Conservation (phyloP, 2,797 vertebrate species). For the Hydrocynus forskahlii region DNA sequence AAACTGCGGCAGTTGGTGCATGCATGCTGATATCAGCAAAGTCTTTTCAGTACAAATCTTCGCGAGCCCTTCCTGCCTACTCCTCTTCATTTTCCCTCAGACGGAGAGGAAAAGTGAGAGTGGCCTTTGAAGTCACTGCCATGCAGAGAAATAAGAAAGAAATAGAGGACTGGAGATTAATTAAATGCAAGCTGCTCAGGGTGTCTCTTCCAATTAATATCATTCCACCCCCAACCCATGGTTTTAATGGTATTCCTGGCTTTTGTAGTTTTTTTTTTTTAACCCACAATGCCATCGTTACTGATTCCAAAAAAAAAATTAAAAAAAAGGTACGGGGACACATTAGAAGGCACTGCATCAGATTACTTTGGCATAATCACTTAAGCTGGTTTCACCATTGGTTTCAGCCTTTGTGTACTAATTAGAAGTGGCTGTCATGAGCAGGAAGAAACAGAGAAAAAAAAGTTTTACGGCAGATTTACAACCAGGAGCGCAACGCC, state of each 20-base stretch:
- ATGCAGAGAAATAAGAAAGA: slow-evolving; percentile 9
- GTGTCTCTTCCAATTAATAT: slow-evolving; percentile 45
- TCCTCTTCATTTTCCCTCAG: slow-evolving; percentile 25
- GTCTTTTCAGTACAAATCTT: slow-evolving; percentile 41
- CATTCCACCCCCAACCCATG: slow-evolving; percentile 1
- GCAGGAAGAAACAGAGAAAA: slow-evolving; percentile 9
- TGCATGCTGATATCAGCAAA: slow-evolving; percentile 48
- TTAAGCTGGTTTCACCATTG: slow-evolving; percentile 49
- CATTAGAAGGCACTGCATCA: slow-evolving; percentile 49
- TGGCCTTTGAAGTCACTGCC: slow-evolving; percentile 42
- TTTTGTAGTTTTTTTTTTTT: slow-evolving; percentile 7
- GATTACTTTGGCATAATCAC: slow-evolving; percentile 54
- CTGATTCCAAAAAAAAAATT: slow-evolving; percentile 19
- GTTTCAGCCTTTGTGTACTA: slow-evolving; percentile 47
- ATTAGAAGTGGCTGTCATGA: slow-evolving; percentile 59
- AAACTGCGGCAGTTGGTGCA: slow-evolving; percentile 29
- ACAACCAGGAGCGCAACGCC: slow-evolving; percentile 40
- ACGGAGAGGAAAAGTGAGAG: slow-evolving; percentile 31
- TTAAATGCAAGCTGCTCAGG: slow-evolving; percentile 29
- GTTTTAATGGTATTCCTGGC: slow-evolving; percentile 34
- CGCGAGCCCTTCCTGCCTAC: slow-evolving; percentile 7
- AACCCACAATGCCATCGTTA: slow-evolving; percentile 20
- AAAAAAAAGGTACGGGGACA: slow-evolving; percentile 18
- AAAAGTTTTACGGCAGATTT: slow-evolving; percentile 47
- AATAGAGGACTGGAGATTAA: slow-evolving; percentile 43